A percentile compares a stretch with the other conserved stretches of the same genome.
Evolutionary conservation across 2,113 vertebrate genomes (phyloP).

Genomic region (Telmatochromis sp.): DNA sequence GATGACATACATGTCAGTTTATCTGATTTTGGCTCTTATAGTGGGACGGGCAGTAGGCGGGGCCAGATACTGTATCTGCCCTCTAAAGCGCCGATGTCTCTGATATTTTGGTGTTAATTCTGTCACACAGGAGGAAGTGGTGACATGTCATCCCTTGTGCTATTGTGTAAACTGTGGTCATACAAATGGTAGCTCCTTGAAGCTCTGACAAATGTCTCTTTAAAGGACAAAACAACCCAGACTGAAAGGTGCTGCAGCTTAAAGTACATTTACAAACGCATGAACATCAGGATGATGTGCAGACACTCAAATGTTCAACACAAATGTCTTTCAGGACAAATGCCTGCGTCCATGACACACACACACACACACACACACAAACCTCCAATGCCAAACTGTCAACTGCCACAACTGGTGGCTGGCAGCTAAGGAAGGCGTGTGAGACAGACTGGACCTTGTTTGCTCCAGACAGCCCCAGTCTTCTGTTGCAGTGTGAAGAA

Average conservation of each 20-base stretch:
- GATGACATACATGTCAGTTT: not conserved
- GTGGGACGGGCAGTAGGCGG: not conserved
- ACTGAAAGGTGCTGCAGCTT: not conserved
- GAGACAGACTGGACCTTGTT: slow-evolving; percentile 42
- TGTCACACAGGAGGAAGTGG: not conserved
- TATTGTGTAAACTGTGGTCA: not conserved
- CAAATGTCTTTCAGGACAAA: slow-evolving; percentile 15
- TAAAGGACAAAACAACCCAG: not conserved
- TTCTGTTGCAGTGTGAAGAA: slow-evolving; percentile 12
- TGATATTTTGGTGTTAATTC: not conserved
- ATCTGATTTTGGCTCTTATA: not conserved
- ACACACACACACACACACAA: not conserved
- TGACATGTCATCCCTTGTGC: not conserved
- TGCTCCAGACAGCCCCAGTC: slow-evolving; percentile 14
- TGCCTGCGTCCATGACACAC: not conserved
- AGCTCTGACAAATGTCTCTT: not conserved
- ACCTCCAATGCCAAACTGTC: slow-evolving; percentile 8
- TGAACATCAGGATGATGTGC: not conserved
- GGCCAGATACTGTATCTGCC: not conserved
- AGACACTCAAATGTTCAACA: not conserved
- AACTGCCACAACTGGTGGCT: slow-evolving; percentile 35
- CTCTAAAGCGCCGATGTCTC: no score
- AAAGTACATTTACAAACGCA: not conserved
- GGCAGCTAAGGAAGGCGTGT: not conserved
- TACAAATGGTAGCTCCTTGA: not conserved